phyloP scores from a whole-genome alignment of 2,888 invertebrate genomes.

The Eretmocerus hayati region DNA sequence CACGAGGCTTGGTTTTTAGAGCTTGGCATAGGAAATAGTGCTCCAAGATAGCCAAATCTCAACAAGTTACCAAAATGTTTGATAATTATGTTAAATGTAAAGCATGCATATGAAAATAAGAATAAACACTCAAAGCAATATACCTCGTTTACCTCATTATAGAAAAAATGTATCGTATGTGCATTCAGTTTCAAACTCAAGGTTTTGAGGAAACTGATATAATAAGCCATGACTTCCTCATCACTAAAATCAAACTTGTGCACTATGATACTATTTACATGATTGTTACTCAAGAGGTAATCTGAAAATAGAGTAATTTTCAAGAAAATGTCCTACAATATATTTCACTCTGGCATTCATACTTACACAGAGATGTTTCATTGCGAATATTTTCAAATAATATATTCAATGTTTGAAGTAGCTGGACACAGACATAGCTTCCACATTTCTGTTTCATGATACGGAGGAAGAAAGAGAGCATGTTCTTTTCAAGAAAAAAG shows the following conservation, averaged over 20 bases:
- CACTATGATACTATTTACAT: constrained; percentile 98
- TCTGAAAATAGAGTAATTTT: constrained; percentile 61
- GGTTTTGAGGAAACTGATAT: constrained; percentile 98
- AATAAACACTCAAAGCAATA: constrained; percentile 18
- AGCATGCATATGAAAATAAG: constrained; percentile 14
- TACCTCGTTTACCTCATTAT: constrained; percentile 77
- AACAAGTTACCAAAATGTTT: no score
- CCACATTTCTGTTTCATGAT: constrained; percentile 98
- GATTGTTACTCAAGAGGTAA: constrained; percentile 97
- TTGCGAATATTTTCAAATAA: constrained; percentile 98
- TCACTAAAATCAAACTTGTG: constrained; percentile 99
- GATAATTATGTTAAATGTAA: constrained; percentile 12
- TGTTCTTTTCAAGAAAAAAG: constrained; percentile 98
- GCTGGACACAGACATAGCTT: constrained; percentile 94
- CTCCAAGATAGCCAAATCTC: no score
- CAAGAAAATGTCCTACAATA: constrained; percentile 6
- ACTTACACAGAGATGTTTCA: constrained; percentile 97
- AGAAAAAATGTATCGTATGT: constrained; percentile 99
- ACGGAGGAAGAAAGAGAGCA: constrained; percentile 94
- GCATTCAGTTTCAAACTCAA: constrained; percentile 94
- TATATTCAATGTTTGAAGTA: constrained; percentile 96
- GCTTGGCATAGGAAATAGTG: no score
- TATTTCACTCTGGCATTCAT: constrained; percentile 7
- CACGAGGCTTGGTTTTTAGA: no score
- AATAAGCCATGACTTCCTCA: constrained; percentile 99